These are phyloP conservation scores for Endomychus coccineus DNA, from an alignment of 2,888 invertebrate genomes.

Conservation along the genomic window DNA sequence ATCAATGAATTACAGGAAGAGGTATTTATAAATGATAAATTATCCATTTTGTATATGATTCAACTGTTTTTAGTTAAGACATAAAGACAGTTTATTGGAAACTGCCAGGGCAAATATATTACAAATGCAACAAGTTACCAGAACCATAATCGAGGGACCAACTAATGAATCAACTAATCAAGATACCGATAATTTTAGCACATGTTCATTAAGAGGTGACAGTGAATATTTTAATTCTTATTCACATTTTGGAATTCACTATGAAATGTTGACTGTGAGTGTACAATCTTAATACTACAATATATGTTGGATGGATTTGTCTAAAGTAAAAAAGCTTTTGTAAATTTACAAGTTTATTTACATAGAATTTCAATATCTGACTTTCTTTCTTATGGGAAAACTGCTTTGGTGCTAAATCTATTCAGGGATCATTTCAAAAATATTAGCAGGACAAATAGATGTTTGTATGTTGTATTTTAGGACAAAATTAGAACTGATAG, in stretches of 20 bases:
- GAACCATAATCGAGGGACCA: conserved; percentile 46
- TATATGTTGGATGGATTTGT: too few relatives aligned
- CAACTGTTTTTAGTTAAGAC: conserved; percentile 50
- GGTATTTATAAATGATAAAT: conserved; percentile 25
- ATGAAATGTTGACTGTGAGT: conserved; percentile 82
- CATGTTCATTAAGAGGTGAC: conserved; percentile 58
- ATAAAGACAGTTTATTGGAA: conserved; percentile 52
- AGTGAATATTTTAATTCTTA: conserved; percentile 77
- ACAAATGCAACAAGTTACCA: conserved; percentile 54
- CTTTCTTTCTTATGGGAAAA: conserved; percentile 7
- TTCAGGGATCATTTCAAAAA: too few relatives aligned
- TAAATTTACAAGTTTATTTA: too few relatives aligned
- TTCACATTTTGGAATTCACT: conserved; percentile 86
- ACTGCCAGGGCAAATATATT: conserved; percentile 55
- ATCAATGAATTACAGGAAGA: conserved; percentile 39
- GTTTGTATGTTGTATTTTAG: conserved; percentile 35
- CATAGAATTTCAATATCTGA: too few relatives aligned
- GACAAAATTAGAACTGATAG: conserved; percentile 80
- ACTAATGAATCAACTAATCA: conserved; percentile 39
- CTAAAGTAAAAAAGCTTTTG: too few relatives aligned
- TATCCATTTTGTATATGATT: conserved; percentile 5
- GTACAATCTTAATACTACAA: too few relatives aligned
- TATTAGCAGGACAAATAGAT: not conserved
- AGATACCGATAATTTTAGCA: conserved; percentile 36
- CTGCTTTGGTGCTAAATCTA: conserved; percentile 15